A percentile compares a stretch with the other conserved stretches of the same genome.
phyloP scores from a whole-genome alignment of 1,140 invertebrate genomes.

The Schmidtea mediterranea region DNA sequence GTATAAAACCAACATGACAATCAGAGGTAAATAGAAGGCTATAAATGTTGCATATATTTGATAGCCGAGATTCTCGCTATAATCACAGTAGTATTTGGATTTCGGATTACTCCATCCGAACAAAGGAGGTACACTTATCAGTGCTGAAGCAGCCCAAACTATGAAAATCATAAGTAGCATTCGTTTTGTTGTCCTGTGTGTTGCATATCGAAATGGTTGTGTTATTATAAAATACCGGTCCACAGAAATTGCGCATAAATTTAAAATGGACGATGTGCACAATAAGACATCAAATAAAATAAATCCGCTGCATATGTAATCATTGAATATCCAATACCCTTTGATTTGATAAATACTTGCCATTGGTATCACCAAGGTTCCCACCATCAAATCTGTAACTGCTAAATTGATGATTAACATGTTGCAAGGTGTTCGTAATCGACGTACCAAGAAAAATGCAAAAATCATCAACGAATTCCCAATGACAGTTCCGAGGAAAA shows the following conservation, averaged over 20 bases:
- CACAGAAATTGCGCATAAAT: constrained; percentile 31
- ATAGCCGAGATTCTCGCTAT: constrained; percentile 67
- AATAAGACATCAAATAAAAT: constrained; percentile 31
- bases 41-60: constrained; percentile 33
- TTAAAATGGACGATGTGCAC: constrained; percentile 33
- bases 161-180: constrained; percentile 27
- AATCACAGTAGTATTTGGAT: constrained; percentile 37
- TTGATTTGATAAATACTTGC: constrained; percentile 29
- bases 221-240: constrained; percentile 33
- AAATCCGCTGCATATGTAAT: constrained; percentile 28
- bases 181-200: constrained; percentile 24
- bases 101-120: constrained; percentile 20
- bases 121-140: constrained; percentile 29
- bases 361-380: constrained; percentile 40
- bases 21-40: constrained; percentile 27
- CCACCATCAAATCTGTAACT: constrained; percentile 42
- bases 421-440: constrained; percentile 35
- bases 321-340: constrained; percentile 25
- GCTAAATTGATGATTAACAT: constrained; percentile 42
- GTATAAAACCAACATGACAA: constrained; percentile 26
- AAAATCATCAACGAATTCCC: constrained; percentile 31
- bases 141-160: constrained; percentile 27
- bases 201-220: constrained; percentile 30
- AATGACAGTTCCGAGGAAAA: constrained; percentile 13
- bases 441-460: constrained; percentile 28